These are phyloP conservation scores for Drosophila trapezifrons DNA, from an alignment of 1,140 invertebrate species.

Conservation along the genomic window DNA sequence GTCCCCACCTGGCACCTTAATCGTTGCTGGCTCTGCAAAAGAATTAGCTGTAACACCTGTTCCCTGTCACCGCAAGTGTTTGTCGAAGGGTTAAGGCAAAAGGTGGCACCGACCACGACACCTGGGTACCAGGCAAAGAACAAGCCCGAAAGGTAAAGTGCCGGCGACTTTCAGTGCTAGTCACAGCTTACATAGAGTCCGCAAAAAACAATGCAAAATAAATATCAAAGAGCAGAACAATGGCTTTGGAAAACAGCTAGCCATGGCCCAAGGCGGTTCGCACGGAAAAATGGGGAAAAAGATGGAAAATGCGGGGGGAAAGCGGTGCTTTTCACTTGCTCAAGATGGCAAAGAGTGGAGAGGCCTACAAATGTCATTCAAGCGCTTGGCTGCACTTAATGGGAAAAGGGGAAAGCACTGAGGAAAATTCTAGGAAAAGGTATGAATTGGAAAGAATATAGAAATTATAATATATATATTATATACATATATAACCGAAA, in stretches of 20 bases:
- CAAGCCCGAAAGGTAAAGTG: conserved; percentile 1
- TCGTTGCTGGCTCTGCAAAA: not conserved
- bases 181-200: not conserved
- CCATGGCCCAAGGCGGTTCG: conserved; percentile 30
- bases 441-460: not conserved
- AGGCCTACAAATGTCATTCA: conserved; percentile 74
- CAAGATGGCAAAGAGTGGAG: conserved; percentile 10
- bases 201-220: conserved; percentile 17
- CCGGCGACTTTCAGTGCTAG: conserved; percentile 23
- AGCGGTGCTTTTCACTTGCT: not conserved
- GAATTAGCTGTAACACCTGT: conserved; percentile 37
- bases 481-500: no score
- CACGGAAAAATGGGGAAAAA: conserved; percentile 10
- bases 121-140: conserved; percentile 34
- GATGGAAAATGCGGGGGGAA: not conserved
- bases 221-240: conserved; percentile 38
- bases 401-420: not conserved
- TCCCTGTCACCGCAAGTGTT: conserved; percentile 34
- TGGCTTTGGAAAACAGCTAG: conserved; percentile 19
- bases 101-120: conserved; percentile 21
- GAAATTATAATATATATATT: not conserved
- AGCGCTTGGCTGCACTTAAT: conserved; percentile 43
- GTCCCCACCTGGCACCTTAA: conserved; percentile 6
- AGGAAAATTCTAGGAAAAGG: not conserved
- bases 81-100: conserved; percentile 19